Conservation (phyloP, 2,888 invertebrate genomes). For the Leptopterna dolabrata region DNA sequence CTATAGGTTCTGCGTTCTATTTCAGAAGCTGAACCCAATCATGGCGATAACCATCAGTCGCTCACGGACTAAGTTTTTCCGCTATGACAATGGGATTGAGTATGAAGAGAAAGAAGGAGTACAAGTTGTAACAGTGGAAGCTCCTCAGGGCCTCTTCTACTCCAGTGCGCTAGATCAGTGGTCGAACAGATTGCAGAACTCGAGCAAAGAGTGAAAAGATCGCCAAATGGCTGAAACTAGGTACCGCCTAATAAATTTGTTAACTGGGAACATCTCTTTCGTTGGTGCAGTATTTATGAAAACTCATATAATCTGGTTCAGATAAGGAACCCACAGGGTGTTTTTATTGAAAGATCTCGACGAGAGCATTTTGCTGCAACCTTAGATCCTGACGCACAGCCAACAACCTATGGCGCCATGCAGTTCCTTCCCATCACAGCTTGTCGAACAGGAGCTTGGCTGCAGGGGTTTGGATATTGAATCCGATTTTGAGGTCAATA, state of each 20-base stretch:
- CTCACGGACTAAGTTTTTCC: slow-evolving; percentile 27
- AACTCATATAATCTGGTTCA: no score
- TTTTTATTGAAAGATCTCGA: not conserved
- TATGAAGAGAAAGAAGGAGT: slow-evolving; percentile 28
- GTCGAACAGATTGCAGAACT: not conserved
- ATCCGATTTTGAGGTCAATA: no score
- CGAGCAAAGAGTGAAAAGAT: not conserved
- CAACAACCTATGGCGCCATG: no score
- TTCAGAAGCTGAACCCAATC: slow-evolving; percentile 28
- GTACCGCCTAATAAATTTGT: no score
- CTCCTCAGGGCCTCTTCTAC: slow-evolving; percentile 46
- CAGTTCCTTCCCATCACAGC: no score
- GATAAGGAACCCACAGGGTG: no score
- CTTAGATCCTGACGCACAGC: no score
- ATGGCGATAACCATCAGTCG: slow-evolving; percentile 44
- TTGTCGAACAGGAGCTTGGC: no score
- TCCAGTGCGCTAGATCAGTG: not conserved
- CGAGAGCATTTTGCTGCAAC: no score
- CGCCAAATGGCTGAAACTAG: not conserved
- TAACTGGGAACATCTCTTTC: no score
- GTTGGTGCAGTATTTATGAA: no score
- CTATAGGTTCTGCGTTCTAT: not conserved
- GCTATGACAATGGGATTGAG: slow-evolving; percentile 22
- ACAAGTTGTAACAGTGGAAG: slow-evolving; percentile 17
- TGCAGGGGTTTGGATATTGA: no score